phyloP scores from a whole-genome alignment of 1,140 invertebrate genomes.

The Stegodyphus dumicola region DNA sequence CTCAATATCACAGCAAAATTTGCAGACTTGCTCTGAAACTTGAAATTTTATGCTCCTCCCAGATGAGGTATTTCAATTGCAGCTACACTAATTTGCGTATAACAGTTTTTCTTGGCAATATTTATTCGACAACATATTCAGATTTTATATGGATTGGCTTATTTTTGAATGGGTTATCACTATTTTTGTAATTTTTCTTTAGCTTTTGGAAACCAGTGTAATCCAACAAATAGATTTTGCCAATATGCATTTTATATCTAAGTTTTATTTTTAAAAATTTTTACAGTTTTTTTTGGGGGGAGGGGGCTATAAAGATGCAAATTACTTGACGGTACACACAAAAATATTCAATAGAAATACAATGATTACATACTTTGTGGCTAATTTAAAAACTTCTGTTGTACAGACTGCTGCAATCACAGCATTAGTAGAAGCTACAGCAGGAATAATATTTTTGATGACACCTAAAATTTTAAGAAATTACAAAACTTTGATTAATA shows the following conservation, averaged over 20 bases:
- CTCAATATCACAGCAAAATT: too few species aligned
- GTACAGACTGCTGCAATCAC: slow-evolving; percentile 95
- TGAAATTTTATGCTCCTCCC: too few species aligned
- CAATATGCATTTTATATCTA: not conserved
- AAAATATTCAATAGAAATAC: not conserved
- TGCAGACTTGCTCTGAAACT: too few species aligned
- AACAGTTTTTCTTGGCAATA: not conserved
- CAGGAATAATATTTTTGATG: slow-evolving; percentile 98
- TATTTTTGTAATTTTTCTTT: too few species aligned
- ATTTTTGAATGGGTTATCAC: too few species aligned
- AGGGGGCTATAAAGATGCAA: not conserved
- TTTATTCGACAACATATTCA: too few species aligned
- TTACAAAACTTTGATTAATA: not conserved
- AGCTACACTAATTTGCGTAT: too few species aligned
- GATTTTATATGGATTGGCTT: too few species aligned
- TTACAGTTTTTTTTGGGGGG: not conserved
- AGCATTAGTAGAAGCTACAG: slow-evolving; percentile 99
- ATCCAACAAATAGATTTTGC: not conserved
- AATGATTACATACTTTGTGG: slow-evolving; percentile 74
- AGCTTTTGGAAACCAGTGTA: not conserved
- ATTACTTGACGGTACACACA: not conserved
- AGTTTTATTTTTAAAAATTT: not conserved
- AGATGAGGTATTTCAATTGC: too few species aligned
- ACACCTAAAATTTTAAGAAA: slow-evolving; percentile 73
- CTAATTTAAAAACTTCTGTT: slow-evolving; percentile 96